These are phyloP conservation scores for Cariama cristata DNA, from an alignment of 2,113 vertebrate genomes.

Conservation along the genomic window DNA sequence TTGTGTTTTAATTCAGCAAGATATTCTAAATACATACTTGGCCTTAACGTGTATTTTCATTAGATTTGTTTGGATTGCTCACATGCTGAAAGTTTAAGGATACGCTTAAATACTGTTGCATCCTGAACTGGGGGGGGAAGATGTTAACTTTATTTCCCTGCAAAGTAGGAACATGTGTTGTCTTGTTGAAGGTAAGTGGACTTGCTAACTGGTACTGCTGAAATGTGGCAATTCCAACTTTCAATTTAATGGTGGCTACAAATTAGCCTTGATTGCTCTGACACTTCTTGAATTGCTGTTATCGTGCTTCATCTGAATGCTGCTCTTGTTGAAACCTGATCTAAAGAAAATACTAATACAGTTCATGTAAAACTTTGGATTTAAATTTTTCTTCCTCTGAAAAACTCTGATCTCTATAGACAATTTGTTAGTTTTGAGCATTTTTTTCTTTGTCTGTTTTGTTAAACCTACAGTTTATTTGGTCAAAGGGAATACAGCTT, in stretches of 20 bases:
- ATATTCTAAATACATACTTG: background rate
- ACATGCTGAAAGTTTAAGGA: background rate
- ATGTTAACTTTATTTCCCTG: background rate
- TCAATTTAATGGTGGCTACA: background rate
- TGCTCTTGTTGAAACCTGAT: conserved; percentile 20
- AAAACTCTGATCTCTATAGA: background rate
- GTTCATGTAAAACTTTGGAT: background rate
- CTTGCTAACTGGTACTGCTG: background rate
- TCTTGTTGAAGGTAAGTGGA: conserved; percentile 1
- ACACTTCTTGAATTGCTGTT: conserved; percentile 28
- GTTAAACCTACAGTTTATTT: background rate
- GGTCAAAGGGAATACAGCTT: background rate
- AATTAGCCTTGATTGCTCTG: conserved; percentile 40
- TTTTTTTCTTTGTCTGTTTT: background rate
- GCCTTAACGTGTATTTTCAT: background rate
- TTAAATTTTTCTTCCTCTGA: background rate
- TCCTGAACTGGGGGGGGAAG: background rate
- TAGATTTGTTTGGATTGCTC: background rate
- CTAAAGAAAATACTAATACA: background rate
- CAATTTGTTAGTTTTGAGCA: background rate
- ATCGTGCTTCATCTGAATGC: background rate
- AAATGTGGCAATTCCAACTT: conserved; percentile 10
- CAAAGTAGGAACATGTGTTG: background rate
- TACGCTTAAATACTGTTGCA: background rate
- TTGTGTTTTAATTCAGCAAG: background rate